phyloP scores from a whole-genome alignment of 2,888 invertebrate genomes.

The Odontothrips loti region DNA sequence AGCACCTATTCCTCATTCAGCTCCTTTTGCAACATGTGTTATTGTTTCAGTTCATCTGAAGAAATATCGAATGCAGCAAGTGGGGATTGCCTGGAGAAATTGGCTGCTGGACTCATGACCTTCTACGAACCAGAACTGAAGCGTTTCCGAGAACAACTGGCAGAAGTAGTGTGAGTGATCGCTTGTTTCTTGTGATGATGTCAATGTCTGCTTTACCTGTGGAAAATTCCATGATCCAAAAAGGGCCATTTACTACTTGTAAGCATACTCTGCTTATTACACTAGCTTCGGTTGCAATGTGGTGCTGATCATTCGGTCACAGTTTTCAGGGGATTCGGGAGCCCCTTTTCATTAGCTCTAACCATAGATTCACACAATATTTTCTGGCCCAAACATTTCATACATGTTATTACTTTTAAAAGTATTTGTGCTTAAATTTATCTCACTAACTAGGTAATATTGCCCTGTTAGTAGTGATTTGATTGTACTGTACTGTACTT shows the following conservation, averaged over 20 bases:
- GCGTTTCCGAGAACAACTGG: slow-evolving; percentile 2
- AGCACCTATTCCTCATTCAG: not conserved
- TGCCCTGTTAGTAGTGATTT: no score
- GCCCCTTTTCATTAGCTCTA: not conserved
- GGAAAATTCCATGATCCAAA: no score
- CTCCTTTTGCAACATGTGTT: not conserved
- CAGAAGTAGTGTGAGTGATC: slow-evolving; percentile 3
- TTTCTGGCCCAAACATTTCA: not conserved
- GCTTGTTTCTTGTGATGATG: no score
- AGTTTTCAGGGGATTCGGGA: slow-evolving; percentile 7
- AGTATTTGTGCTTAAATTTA: not conserved
- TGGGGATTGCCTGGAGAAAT: not conserved
- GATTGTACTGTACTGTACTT: no score
- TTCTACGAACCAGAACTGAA: slow-evolving; percentile 10
- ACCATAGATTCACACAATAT: not conserved
- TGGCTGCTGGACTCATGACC: not conserved
- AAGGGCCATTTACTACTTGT: no score
- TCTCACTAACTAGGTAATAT: not conserved
- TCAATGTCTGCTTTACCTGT: no score
- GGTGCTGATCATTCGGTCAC: not conserved
- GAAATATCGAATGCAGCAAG: not conserved
- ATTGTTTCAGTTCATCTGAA: not conserved
- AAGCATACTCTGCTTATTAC: no score
- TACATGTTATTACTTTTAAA: not conserved
- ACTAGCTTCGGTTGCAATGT: no score